Base-by-base conservation (phyloP, 2,113 vertebrate genomes). In the Amblyopsis rosae region DNA sequence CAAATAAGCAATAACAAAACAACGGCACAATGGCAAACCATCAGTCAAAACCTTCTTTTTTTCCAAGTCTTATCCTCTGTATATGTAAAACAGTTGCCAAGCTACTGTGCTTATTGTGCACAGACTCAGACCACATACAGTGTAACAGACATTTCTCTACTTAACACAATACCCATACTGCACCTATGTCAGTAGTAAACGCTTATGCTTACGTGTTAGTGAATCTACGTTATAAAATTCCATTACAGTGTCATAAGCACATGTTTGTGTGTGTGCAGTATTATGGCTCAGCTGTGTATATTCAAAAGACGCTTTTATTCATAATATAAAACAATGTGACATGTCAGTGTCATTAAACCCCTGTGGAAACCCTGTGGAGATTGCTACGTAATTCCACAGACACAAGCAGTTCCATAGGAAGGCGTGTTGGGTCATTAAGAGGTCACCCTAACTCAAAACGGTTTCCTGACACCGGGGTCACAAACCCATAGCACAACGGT, bases 61-160 rank as follows among this genome's bases (percentile, higher is more conserved):
- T 26, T 26, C 26, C 26, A 26, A 26, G 68, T 75, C 66, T 12
- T 64, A 62, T 64, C 66, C 63, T 65, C 13, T 62, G 62, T 57
- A 53, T 78, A n/a, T 73, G 69, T 78, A 64, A 63, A 77, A 70
- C 70, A 80, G 69, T 82, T 87, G 50, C 78, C 46, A 72, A 59
- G 64, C 58, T 73, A 77, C 81, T n/a, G n/a, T n/a, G n/a, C n/a
- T 73, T 35, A 70, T 80, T n/a, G 59, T 62, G 9, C 0, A 12
- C 41, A 7, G 32, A 56, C 60, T 46, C 45, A 26, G 26, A 26
- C 26, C 26, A 26, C 26, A 26, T 26, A 26, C 26, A 53, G 2
- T 50, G 13, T 51, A 49, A 58, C 8, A 33, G 0, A 50, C 1
- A 12, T 17, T 12, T n/a, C 49, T 63, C 54, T 50, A 33, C 45